Base-by-base conservation (phyloP, 2,888 invertebrate genomes). In the Lepeophtheirus nordmannii region DNA sequence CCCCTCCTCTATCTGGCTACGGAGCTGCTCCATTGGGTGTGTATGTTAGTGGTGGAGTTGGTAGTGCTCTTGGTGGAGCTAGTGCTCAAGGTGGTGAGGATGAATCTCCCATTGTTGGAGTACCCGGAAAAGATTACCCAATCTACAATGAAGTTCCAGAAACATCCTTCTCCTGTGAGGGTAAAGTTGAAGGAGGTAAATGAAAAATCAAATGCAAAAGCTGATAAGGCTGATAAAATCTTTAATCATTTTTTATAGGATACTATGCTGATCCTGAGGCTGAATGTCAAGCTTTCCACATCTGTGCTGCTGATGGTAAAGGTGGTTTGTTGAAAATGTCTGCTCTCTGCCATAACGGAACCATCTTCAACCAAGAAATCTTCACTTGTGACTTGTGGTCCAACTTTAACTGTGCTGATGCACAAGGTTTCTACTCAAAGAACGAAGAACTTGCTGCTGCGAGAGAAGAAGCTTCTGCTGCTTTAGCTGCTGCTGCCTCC, bases 251-350 rank as follows among this genome's bases (percentile, higher is more conserved):
- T 30, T 7, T 30, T 30, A 30, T 30, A 30, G 30, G 91, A 30
- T 90, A 89, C 73, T 90, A 89, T 71, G 88, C 89, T 14, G 90
- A 90, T 74, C 83, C 87, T 37, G 89, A 90, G 74, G 81, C 89
- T 0, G 83, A 85, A 71, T 90, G 90, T 73, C 90, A 90, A 80
- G 89, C 87, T 20, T 58, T 58, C 58, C 58, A 58, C 58, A 58
- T 58, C 23, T 58, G 58, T 23, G 23, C 17, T 58, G 58, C 58
- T 23, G 58, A 58, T 23, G 58, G 58, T 22, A 7, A 22, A 23
- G 58, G 58, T 5, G n/a, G 17, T 22, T 10, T 58, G 3, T 14
- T 20, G n/a, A 58, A 58, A 20, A 22, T 22, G 22, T 22, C 22
- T 20, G 14, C 20, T 23, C 58, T 58, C 17, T 46, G 53, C 53